These are phyloP conservation scores for Nasua narica DNA, from an alignment of 2,797 vertebrate genomes.

Conservation along the genomic window DNA sequence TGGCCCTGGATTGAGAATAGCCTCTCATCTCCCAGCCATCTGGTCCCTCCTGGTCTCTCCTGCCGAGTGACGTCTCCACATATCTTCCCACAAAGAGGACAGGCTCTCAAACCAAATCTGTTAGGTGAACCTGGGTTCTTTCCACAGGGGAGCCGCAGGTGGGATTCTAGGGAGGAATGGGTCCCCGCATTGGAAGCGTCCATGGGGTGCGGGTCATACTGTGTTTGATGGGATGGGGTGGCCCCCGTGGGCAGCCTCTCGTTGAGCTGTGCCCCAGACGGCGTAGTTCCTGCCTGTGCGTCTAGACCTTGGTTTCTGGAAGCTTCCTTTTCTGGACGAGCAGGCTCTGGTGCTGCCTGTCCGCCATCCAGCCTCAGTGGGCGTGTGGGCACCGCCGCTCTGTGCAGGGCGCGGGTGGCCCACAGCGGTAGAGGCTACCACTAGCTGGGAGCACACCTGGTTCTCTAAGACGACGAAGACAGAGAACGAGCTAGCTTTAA, in stretches of 20 bases:
- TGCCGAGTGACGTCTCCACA: not conserved
- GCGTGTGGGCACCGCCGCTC: not conserved
- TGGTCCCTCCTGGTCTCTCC: slow-evolving; percentile 44
- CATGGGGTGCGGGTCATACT: not conserved
- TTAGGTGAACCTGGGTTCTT: not conserved
- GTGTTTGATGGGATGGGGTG: not conserved
- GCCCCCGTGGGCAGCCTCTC: not conserved
- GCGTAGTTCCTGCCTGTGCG: not conserved
- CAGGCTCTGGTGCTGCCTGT: not conserved
- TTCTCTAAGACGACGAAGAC: not conserved
- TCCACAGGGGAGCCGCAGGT: not conserved
- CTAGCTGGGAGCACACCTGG: not conserved
- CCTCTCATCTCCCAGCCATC: slow-evolving; percentile 63
- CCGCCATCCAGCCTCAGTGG: fast-evolving
- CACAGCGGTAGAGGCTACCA: not conserved
- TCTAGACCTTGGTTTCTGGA: not conserved
- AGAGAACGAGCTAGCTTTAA: not conserved
- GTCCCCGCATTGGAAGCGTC: not conserved
- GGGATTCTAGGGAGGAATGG: not conserved
- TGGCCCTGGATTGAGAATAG: slow-evolving; percentile 71
- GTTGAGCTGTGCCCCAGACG: not conserved
- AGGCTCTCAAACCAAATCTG: not conserved
- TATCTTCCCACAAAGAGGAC: not conserved
- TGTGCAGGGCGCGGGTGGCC: not conserved
- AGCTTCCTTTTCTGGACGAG: not conserved